phyloP scores from a whole-genome alignment of 1,140 invertebrate species.

The Bombus sylvicola region DNA sequence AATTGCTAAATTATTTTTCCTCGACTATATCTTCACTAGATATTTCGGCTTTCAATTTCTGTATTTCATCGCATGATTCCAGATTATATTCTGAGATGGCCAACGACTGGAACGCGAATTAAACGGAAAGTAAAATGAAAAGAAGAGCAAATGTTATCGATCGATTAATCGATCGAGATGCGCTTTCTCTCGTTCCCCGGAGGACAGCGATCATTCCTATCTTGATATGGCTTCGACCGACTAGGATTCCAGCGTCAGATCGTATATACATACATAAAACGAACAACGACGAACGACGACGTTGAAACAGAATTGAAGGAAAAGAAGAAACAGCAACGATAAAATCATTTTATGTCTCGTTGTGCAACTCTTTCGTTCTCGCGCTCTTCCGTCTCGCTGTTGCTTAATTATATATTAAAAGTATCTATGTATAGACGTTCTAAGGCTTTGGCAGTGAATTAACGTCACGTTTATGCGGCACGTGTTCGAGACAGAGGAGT shows the following conservation, averaged over 20 bases:
- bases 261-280: conserved; percentile 79
- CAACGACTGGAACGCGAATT: background rate
- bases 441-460: conserved; percentile 83
- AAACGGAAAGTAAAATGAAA: background rate
- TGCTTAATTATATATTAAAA: conserved; percentile 58
- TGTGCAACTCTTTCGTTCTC: background rate
- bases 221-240: conserved; percentile 76
- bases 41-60: background rate
- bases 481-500: conserved; percentile 50
- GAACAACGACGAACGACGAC: conserved; percentile 42
- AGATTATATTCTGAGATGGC: background rate
- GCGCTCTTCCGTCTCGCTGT: conserved; percentile 14
- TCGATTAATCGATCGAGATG: background rate
- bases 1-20: background rate
- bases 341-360: background rate
- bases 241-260: conserved; percentile 81
- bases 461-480: conserved; percentile 76
- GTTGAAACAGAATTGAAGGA: background rate
- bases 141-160: background rate
- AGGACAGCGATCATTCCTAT: conserved; percentile 41
- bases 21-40: background rate
- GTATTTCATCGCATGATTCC: background rate
- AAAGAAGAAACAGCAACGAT: background rate
- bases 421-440: conserved; percentile 81
- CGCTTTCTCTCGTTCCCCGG: background rate